Percentiles rank a stretch among this genome's conserved stretches.
These are phyloP conservation scores for Maniola jurtina DNA, from an alignment of 1,140 invertebrate genomes.

Conservation along the genomic window DNA sequence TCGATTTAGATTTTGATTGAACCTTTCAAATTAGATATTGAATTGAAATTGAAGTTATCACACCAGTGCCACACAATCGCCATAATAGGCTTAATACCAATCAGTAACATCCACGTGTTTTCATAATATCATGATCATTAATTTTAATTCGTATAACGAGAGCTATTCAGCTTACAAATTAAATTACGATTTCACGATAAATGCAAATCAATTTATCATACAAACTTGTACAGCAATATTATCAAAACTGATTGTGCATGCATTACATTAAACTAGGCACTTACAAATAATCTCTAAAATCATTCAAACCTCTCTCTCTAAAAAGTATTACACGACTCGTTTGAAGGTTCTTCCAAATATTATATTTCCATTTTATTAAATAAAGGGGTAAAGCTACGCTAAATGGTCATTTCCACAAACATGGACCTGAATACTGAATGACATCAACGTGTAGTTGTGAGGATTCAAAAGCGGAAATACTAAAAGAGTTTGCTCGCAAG, in stretches of 20 bases:
- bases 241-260: not conserved
- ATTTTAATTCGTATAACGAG: conserved; percentile 11
- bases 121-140: conserved; percentile 8
- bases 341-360: too few relatives aligned
- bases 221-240: not conserved
- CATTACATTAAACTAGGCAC: too few relatives aligned
- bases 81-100: conserved; percentile 4
- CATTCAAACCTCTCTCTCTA: too few relatives aligned
- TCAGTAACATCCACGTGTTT: conserved; percentile 8
- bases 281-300: too few relatives aligned
- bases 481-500: not conserved
- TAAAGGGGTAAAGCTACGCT: too few relatives aligned
- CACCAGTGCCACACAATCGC: not conserved
- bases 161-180: conserved; percentile 5
- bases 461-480: not conserved
- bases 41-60: not conserved
- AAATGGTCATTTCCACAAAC: too few relatives aligned
- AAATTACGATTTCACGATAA: conserved; percentile 8
- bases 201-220: conserved; percentile 6
- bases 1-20: too few relatives aligned
- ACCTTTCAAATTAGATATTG: too few relatives aligned
- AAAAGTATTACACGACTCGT: too few relatives aligned
- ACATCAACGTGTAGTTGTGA: not conserved
- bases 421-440: too few relatives aligned
- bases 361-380: too few relatives aligned